These are phyloP conservation scores for Drosophila nr. perissopoda DNA, from an alignment of 2,888 invertebrate species.

Conservation along the genomic window DNA sequence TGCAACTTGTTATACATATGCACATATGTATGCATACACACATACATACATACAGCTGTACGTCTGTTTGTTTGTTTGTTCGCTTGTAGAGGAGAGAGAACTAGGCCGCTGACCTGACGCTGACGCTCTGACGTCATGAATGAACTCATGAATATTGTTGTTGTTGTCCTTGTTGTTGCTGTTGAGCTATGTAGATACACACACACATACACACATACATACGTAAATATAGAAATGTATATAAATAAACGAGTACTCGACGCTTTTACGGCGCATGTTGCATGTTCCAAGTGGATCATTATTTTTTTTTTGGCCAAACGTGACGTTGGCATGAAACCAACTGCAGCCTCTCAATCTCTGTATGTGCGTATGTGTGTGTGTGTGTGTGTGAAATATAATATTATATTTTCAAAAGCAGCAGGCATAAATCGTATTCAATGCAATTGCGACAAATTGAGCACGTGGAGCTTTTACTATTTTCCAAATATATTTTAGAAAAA, in stretches of 20 bases:
- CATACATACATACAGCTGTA: conserved; percentile 8
- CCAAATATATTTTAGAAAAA: conserved; percentile 5
- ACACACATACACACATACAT: neutral
- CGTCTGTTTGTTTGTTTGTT: conserved; percentile 6
- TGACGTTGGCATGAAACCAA: conserved; percentile 46
- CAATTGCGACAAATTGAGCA: conserved; percentile 10
- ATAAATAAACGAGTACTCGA: conserved; percentile 56
- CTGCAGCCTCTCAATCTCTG: conserved; percentile 24
- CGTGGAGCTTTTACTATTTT: conserved; percentile 5
- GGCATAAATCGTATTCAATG: conserved; percentile 7
- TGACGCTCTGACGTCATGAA: conserved; percentile 84
- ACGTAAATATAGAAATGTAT: conserved; percentile 25
- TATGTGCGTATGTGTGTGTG: neutral
- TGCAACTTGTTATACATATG: conserved; percentile 45
- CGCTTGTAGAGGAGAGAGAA: conserved; percentile 60
- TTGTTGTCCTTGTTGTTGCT: conserved; percentile 30
- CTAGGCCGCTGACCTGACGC: conserved; percentile 84
- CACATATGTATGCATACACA: conserved; percentile 12
- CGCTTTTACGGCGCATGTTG: conserved; percentile 55
- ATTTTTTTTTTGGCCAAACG: conserved; percentile 41
- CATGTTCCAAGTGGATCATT: conserved; percentile 53
- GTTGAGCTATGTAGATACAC: conserved; percentile 38
- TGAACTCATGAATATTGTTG: conserved; percentile 79
- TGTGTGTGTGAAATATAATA: conserved; percentile 37
- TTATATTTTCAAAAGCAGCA: conserved; percentile 30